Evolutionary conservation across 1,140 invertebrate species (phyloP), one percentile per base, ranked within the genome.

Genomic region (Drosophila truncata): DNA sequence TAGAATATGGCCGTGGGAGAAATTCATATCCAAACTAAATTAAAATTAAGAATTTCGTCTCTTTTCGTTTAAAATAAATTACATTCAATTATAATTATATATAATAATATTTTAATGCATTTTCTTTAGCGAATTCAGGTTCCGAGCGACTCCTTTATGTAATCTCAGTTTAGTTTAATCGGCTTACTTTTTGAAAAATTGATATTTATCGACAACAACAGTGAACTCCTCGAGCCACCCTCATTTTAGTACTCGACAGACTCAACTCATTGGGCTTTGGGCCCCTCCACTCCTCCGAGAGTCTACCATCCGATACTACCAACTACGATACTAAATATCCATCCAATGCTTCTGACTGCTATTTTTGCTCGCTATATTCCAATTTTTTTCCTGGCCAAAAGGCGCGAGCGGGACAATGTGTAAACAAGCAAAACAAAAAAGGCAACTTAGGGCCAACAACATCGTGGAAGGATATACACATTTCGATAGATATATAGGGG

Each of bases 321-420:
- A 88, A 87, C 83, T 87, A 83, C 78, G 67, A 80, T 84, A 86
- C 83, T 86, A 82, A 87, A 87, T 86, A 87, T 85, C 82, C 82
- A 75, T 76, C 63, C 67, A 80, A 55, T 29, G 73, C 74, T 55
- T 67, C 60, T 50, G 76, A 80, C 67, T 87, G 84, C 80, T 85
- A 82, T 88, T 87, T 72, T 78, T 80, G 70, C 76, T 83, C 63
- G 63, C 69, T 79, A 65, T 72, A 79, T 69, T 72, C 25, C 25
- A 42, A 47, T 58, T 55, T 63, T 63, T 59, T 42, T 42, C 29
- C 25, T 80, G 58, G 83, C 83, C 83, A 77, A 77, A 73, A 86
- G 83, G 76, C 83, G 81, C 66, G 63, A 78, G 83, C 80, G 49
- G 80, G 58, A 77, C 78, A 78, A 73, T 83, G 83, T 88, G 83